Evolutionary conservation across 2,888 invertebrate genomes (phyloP), one percentile per base, ranked within the genome.

Genomic region (Machimus atricapillus): DNA sequence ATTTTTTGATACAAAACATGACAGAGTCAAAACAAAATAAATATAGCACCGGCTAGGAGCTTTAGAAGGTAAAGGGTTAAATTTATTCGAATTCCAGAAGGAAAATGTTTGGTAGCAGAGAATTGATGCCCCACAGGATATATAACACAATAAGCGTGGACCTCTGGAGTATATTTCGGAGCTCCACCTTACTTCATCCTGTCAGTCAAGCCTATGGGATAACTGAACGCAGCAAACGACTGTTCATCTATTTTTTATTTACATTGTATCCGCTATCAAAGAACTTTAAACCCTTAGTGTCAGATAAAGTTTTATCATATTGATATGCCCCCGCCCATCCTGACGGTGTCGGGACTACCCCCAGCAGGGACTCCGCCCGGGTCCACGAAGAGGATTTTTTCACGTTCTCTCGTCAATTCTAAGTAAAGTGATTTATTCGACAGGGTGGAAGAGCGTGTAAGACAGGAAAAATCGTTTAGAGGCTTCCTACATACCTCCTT

Each of bases 391-490:
- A 46, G 52, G 73, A 74, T 85, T 74, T 85, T 85, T 85, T 74
- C 85, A 85, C 85, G 74, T 85, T 46, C 40, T 85, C 74, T 74
- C 74, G 85, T 85, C 85, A 85, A 85, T 85, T 43, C 85, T 85
- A 56, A 77, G 86, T 77, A 86, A 86, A 86, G 86, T 86, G 86
- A 86, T 86, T 86, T 86, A 86, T 86, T 86, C 77, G 77, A 77
- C 76, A 86, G 86, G 56, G 86, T 56, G 46, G 46, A 86, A 86
- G 86, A 52, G 77, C 76, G 56, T 86, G 86, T 86, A 86, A 86
- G 86, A 86, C 86, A 86, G 86, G 77, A 77, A 77, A 86, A 86
- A 86, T 86, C 86, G 86, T 86, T 86, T 86, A 86, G 86, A 86
- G 86, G 77, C 56, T 52, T 52, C 74, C 56, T 76, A 19, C 46